Percentiles rank a stretch among this genome's conserved stretches.
Conservation (phyloP, 2,113 vertebrate species). For the Chaenocephalus aceratus region DNA sequence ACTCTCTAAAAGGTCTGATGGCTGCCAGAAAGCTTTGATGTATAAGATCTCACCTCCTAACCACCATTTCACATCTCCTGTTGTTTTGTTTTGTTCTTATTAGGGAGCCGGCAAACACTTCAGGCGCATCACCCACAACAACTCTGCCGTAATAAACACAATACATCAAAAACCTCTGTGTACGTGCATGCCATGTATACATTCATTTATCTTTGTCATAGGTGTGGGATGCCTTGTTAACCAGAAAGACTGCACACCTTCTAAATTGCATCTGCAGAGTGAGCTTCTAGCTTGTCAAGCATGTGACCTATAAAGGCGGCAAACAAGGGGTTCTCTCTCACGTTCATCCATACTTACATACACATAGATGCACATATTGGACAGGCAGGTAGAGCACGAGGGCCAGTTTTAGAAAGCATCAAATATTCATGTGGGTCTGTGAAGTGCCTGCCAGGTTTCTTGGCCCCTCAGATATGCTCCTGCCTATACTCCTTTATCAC, state of each 20-base stretch:
- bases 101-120: conserved; percentile 55
- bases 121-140: conserved; percentile 25
- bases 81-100: conserved; percentile 65
- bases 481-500: conserved; percentile 54
- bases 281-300: conserved; percentile 31
- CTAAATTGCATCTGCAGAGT: conserved; percentile 20
- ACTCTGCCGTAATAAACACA: conserved; percentile 12
- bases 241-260: conserved; percentile 2
- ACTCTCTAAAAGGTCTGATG: conserved; percentile 30
- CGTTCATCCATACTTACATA: background rate
- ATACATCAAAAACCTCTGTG: conserved; percentile 23
- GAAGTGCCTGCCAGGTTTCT: conserved; percentile 60
- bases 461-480: conserved; percentile 47
- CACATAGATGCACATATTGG: background rate
- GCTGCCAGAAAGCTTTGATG: no score
- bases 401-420: conserved; percentile 68
- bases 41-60: no score
- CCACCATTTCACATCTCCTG: conserved; percentile 32
- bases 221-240: conserved; percentile 26
- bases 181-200: background rate
- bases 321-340: conserved; percentile 24
- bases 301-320: conserved; percentile 52
- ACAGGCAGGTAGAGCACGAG: conserved; percentile 50
- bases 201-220: conserved; percentile 30
- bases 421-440: conserved; percentile 79